Conservation (phyloP, 2,888 invertebrate genomes). For the Heliconius sara region DNA sequence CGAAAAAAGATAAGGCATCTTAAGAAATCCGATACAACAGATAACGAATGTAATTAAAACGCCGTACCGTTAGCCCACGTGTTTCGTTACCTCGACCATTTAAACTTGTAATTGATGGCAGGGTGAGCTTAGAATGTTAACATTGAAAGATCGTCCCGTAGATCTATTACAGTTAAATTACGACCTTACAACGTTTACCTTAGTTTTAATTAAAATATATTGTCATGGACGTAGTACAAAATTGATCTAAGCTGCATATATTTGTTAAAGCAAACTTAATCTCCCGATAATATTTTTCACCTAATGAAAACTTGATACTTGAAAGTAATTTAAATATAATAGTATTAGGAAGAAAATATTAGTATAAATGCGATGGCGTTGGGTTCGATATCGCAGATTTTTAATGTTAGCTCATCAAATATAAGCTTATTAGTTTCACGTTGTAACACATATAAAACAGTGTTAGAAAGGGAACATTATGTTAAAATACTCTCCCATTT, state of each 20-base stretch:
- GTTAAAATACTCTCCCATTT: too few species aligned
- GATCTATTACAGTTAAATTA: constrained; percentile 31
- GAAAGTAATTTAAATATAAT: too few species aligned
- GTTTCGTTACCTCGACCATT: constrained; percentile 39
- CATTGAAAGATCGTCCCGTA: constrained; percentile 34
- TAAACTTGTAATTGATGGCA: constrained; percentile 29
- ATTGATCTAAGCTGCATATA: background rate
- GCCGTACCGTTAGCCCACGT: constrained; percentile 32
- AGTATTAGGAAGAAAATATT: too few species aligned
- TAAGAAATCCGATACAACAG: constrained; percentile 1
- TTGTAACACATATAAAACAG: too few species aligned
- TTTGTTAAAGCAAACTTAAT: background rate
- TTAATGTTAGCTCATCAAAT: too few species aligned
- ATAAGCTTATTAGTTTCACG: too few species aligned
- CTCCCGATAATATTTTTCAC: background rate
- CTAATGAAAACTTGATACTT: background rate
- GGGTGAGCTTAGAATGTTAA: constrained; percentile 27
- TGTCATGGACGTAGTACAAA: background rate
- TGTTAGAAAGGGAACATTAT: too few species aligned
- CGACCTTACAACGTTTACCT: constrained; percentile 22
- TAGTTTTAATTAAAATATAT: constrained; percentile 13
- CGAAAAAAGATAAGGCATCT: background rate
- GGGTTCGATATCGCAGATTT: too few species aligned
- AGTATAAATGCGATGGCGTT: too few species aligned
- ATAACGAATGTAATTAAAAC: constrained; percentile 36